phyloP scores from a whole-genome alignment of 2,888 invertebrate genomes.

The Agonopterix subpropinquella region DNA sequence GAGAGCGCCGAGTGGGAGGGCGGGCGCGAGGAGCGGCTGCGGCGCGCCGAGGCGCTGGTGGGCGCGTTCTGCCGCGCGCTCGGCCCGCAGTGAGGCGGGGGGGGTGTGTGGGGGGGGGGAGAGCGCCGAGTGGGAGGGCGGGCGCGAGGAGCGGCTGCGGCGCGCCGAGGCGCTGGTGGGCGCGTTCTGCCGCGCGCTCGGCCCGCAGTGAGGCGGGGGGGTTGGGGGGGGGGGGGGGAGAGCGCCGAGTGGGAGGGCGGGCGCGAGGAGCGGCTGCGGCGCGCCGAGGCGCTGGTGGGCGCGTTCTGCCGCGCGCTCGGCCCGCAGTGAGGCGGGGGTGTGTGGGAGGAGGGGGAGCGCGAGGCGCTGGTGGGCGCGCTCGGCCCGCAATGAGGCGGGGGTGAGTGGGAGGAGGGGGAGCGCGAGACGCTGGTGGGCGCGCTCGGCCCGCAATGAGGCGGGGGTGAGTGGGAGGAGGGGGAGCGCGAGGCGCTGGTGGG shows the following conservation, averaged over 20 bases:
- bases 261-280: slow-evolving; percentile 10
- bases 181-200: slow-evolving; percentile 37
- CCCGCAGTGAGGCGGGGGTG: too few relatives aligned
- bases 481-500: neutral
- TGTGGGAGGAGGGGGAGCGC: too few relatives aligned
- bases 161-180: slow-evolving; percentile 29
- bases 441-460: too few relatives aligned
- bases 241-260: too few relatives aligned
- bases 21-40: slow-evolving; percentile 6
- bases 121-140: slow-evolving; percentile 6
- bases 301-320: slow-evolving; percentile 25
- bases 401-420: too few relatives aligned
- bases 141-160: slow-evolving; percentile 8
- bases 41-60: slow-evolving; percentile 28
- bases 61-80: slow-evolving; percentile 36
- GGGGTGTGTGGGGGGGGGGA: slow-evolving; percentile 14
- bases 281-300: slow-evolving; percentile 28
- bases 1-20: neutral
- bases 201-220: slow-evolving; percentile 9
- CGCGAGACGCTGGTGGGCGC: neutral
- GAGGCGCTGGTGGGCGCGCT: too few relatives aligned
- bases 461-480: neutral
- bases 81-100: slow-evolving; percentile 9
- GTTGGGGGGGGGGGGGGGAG: neutral
- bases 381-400: too few relatives aligned